phyloP scores from a whole-genome alignment of 2,888 invertebrate species.

The Bombyx huttoni region DNA sequence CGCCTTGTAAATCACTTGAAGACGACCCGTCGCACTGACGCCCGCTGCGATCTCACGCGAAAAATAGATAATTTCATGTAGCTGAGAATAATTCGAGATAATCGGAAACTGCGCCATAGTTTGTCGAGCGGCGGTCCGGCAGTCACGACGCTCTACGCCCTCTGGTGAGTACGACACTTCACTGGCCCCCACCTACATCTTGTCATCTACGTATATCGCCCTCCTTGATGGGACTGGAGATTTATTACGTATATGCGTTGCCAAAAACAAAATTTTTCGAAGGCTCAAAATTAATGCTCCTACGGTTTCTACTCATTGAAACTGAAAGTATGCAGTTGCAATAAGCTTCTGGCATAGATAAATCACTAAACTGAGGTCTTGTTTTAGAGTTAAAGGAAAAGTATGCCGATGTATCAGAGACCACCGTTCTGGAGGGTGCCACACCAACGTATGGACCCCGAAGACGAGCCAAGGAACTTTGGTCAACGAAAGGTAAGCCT shows the following conservation, averaged over 20 bases:
- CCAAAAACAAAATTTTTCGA: slow-evolving; percentile 16
- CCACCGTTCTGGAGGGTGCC: slow-evolving; percentile 76
- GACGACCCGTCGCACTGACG: slow-evolving; percentile 44
- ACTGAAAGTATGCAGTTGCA: no score
- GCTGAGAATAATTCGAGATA: slow-evolving; percentile 56
- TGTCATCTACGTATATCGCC: slow-evolving; percentile 19
- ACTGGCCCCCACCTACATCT: slow-evolving; percentile 18
- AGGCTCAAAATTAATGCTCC: no score
- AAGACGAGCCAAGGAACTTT: slow-evolving; percentile 41
- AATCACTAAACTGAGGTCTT: neutral
- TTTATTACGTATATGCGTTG: slow-evolving; percentile 35
- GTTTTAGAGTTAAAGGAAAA: slow-evolving; percentile 1
- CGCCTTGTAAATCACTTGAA: slow-evolving; percentile 56
- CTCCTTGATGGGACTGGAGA: slow-evolving; percentile 36
- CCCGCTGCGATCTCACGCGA: slow-evolving; percentile 42
- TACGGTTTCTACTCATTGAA: no score
- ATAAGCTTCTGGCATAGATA: no score
- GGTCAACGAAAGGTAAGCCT: slow-evolving; percentile 32
- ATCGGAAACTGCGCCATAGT: slow-evolving; percentile 38
- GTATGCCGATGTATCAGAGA: slow-evolving; percentile 73
- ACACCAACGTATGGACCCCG: slow-evolving; percentile 53
- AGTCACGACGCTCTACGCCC: slow-evolving; percentile 42
- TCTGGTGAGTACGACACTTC: slow-evolving; percentile 45
- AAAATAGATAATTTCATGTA: slow-evolving; percentile 64
- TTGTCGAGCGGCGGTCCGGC: slow-evolving; percentile 36